Conservation (phyloP, 1,140 invertebrate genomes). For the Octopus sinensis region DNA sequence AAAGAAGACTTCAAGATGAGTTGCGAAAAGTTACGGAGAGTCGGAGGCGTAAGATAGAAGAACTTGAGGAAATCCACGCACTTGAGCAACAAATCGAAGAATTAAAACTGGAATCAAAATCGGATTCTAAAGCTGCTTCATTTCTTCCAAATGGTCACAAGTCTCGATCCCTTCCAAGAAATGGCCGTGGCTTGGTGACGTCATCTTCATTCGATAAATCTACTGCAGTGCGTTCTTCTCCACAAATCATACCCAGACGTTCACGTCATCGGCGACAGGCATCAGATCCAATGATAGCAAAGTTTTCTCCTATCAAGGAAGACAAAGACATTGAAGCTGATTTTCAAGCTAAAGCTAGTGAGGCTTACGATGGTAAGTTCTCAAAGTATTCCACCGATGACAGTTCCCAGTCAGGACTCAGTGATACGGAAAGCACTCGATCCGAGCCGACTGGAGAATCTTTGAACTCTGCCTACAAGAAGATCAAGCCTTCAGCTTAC, state of each 20-base stretch:
- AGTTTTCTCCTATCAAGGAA: slow-evolving; percentile 63
- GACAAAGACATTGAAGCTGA: slow-evolving; percentile 60
- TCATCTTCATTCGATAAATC: slow-evolving; percentile 1
- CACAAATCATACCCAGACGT: slow-evolving; percentile 51
- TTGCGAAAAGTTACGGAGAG: slow-evolving; percentile 59
- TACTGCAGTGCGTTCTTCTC: slow-evolving; percentile 39
- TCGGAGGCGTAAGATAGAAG: slow-evolving; percentile 55
- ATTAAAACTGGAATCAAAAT: slow-evolving; percentile 47
- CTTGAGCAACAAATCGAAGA: slow-evolving; percentile 50
- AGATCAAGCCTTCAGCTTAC: slow-evolving; percentile 41
- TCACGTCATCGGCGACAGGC: slow-evolving; percentile 53
- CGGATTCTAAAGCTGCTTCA: slow-evolving; percentile 15
- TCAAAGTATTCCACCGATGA: slow-evolving; percentile 43
- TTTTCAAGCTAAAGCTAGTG: slow-evolving; percentile 35
- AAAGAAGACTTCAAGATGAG: slow-evolving; percentile 63
- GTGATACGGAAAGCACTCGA: slow-evolving; percentile 49
- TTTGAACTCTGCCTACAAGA: slow-evolving; percentile 31
- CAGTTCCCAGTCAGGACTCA: slow-evolving; percentile 50
- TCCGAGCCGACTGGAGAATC: slow-evolving; percentile 39
- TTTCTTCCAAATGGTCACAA: slow-evolving; percentile 14
- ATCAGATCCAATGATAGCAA: slow-evolving; percentile 54
- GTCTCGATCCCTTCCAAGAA: slow-evolving; percentile 1
- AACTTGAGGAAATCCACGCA: slow-evolving; percentile 56
- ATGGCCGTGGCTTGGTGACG: slow-evolving; percentile 25
- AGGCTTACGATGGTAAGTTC: slow-evolving; percentile 16